Evolutionary conservation across 2,797 vertebrate species (phyloP).

Genomic region (Gallirallus australis): DNA sequence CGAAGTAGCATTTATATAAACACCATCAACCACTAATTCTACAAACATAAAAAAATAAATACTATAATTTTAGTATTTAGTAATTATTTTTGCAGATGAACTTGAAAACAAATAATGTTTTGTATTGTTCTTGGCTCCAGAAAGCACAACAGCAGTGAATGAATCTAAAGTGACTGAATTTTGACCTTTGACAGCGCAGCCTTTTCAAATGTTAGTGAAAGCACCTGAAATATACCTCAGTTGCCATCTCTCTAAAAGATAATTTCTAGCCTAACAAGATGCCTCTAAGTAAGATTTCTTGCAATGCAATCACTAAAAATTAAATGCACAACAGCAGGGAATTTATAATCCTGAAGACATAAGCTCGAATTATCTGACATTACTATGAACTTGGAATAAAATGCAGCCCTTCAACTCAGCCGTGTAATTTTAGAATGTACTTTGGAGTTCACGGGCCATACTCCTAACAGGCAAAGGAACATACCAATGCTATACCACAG

Average conservation of each 20-base stretch:
- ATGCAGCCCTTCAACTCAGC: neutral
- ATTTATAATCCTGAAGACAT: neutral
- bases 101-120: conserved; percentile 17
- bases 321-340: neutral
- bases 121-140: conserved; percentile 24
- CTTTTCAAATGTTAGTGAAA: conserved; percentile 42
- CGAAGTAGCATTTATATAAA: neutral
- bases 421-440: neutral
- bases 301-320: neutral
- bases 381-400: neutral
- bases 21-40: neutral
- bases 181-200: conserved; percentile 34
- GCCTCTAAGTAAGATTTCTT: neutral
- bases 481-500: neutral
- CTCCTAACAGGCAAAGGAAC: neutral
- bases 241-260: conserved; percentile 26
- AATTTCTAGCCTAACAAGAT: neutral
- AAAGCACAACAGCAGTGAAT: conserved; percentile 59
- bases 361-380: neutral
- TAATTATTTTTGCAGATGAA: neutral
- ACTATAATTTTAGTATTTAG: neutral
- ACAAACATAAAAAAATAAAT: neutral
- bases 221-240: conserved; percentile 42
- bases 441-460: neutral
- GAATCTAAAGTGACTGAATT: conserved; percentile 26